Evolutionary conservation across 2,113 vertebrate species (phyloP).

Genomic region (zebrafish (Danio rerio)): GRCz12tu NC_133177.1:23436001-23436500

Average conservation of each 20-base stretch:
- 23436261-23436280: conserved; percentile 8
- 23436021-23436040: too few species aligned
- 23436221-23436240: conserved; percentile 40
- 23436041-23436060: too few species aligned
- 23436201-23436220: background rate
- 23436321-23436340: background rate
- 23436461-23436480: too few species aligned
- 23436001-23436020: too few species aligned
- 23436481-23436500: too few species aligned
- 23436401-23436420: too few species aligned
- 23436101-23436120: too few species aligned
- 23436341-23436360: background rate
- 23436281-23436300: background rate
- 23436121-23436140: background rate
- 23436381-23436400: background rate
- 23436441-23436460: too few species aligned
- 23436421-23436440: too few species aligned
- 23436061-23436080: too few species aligned
- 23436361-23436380: background rate
- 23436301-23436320: background rate
- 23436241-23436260: conserved; percentile 15
- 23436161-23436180: background rate
- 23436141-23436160: background rate
- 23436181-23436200: conserved; percentile 28
- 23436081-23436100: too few species aligned